Evolutionary conservation across 2,888 invertebrate species (phyloP), one percentile per base, ranked within the genome.

Genomic region (Galeopsomyia nigrocyanea): DNA sequence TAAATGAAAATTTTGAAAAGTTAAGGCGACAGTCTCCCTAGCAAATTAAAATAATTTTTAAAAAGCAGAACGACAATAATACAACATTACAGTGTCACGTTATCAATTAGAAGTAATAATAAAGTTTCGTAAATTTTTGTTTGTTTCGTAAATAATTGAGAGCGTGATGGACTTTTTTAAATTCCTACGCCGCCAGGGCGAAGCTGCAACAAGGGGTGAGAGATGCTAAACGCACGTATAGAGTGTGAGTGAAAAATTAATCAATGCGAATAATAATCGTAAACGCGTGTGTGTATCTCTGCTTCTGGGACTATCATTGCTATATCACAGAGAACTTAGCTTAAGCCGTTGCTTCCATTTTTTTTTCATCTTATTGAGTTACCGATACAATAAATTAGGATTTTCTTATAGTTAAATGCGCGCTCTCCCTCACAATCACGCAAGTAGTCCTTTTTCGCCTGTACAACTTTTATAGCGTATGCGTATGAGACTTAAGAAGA

Each of bases 321-420:
- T 84, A 83, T 84, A 84, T 84, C 84, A 84, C 84, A 84, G 82
- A 84, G 84, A 83, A 84, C 80, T 81, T 79, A 82, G 80, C 77
- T 76, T 77, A 75, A 73, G 72, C 75, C 71, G 63, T 74, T 70
- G 73, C 71, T 72, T 67, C 16, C 50, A 51, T 49, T 17, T n/a
- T 56, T n/a, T 56, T 55, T 76, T 75, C 75, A 39, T 39, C 79
- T 75, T 78, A 68, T 22, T 76, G 77, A 73, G 76, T 75, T 75
- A 77, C 79, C 80, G 78, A 82, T 81, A 77, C 76, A 82, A 82
- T 82, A 82, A 82, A 82, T 82, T 81, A 82, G 78, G 68, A 76
- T 80, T 68, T 39, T 77, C 76, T 82, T 82, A 82, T 77, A 81
- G 79, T 79, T 73, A 73, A 79, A 81, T 79, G 78, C 79, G 78